A percentile compares a stretch with the other conserved stretches of the same genome.
Conservation (phyloP, 2,797 vertebrate genomes). For the Peromyscus melanophrys region DNA sequence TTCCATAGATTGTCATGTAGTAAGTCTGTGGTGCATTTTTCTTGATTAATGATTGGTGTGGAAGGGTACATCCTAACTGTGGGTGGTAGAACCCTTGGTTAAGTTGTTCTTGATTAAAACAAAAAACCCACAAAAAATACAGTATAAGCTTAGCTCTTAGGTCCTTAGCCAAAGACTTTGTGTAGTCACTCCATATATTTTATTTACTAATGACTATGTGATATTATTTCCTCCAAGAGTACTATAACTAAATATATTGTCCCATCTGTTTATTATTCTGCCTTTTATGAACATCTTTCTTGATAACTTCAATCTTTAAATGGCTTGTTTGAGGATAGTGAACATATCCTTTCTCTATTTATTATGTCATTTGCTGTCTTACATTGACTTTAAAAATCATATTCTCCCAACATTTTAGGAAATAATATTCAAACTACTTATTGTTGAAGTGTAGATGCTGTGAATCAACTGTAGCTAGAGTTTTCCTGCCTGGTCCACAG, state of each 20-base stretch:
- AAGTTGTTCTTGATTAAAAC: neutral
- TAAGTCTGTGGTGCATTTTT: neutral
- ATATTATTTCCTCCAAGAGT: conserved; percentile 14
- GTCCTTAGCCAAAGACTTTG: neutral
- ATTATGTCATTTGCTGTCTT: conserved; percentile 20
- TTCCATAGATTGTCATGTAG: neutral
- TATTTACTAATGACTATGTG: conserved; percentile 8
- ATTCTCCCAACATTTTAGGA: neutral
- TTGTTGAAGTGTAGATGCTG: neutral
- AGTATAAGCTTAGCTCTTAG: neutral
- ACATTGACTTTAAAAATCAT: neutral
- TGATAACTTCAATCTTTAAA: conserved; percentile 18
- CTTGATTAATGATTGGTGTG: neutral
- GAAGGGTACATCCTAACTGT: neutral
- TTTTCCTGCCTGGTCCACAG: too few species aligned
- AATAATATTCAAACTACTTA: neutral
- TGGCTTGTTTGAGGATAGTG: conserved; percentile 9
- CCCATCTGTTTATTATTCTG: conserved; percentile 30
- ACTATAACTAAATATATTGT: neutral
- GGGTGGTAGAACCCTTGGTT: neutral
- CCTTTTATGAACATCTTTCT: neutral
- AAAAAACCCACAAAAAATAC: neutral
- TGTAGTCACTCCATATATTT: neutral
- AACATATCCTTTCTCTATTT: neutral
- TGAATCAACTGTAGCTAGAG: too few species aligned